A percentile compares a stretch with the other conserved stretches of the same genome.
Evolutionary conservation across 2,113 vertebrate genomes (phyloP).

Genomic region (Ovibos moschatus): DNA sequence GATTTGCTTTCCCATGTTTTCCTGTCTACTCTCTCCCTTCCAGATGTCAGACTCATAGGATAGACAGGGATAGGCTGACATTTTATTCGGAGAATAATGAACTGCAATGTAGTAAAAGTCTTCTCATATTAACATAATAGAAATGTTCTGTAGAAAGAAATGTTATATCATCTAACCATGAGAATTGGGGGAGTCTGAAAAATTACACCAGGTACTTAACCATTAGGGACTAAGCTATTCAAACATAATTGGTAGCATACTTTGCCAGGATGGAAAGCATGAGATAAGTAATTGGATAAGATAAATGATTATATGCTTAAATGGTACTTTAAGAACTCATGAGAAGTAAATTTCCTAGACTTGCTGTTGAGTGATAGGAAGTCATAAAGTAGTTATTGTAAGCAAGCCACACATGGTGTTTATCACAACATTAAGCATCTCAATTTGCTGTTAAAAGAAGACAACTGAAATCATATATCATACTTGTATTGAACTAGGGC

Average conservation of each 20-base stretch:
- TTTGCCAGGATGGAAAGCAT: not conserved
- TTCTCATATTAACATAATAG: not conserved
- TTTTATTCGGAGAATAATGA: conserved; percentile 9
- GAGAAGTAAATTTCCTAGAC: not conserved
- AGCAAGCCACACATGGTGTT: not conserved
- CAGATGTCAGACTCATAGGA: not conserved
- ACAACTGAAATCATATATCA: not conserved
- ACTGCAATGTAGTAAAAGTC: not conserved
- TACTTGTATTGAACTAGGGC: not conserved
- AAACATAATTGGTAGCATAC: not conserved
- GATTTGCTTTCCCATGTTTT: not conserved
- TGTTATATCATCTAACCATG: not conserved
- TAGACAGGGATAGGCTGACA: not conserved
- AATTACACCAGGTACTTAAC: not conserved
- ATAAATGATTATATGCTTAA: not conserved
- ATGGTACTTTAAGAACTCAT: not conserved
- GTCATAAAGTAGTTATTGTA: not conserved
- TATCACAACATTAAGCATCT: not conserved
- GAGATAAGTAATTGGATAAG: not conserved
- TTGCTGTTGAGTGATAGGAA: not conserved
- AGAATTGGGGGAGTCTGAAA: not conserved
- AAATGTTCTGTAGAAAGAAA: not conserved
- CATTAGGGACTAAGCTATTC: not conserved
- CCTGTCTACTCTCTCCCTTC: not conserved
- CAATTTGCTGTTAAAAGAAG: not conserved